These are phyloP conservation scores for Amphipoea lucens DNA, from an alignment of 2,888 invertebrate species.

Conservation along the genomic window DNA sequence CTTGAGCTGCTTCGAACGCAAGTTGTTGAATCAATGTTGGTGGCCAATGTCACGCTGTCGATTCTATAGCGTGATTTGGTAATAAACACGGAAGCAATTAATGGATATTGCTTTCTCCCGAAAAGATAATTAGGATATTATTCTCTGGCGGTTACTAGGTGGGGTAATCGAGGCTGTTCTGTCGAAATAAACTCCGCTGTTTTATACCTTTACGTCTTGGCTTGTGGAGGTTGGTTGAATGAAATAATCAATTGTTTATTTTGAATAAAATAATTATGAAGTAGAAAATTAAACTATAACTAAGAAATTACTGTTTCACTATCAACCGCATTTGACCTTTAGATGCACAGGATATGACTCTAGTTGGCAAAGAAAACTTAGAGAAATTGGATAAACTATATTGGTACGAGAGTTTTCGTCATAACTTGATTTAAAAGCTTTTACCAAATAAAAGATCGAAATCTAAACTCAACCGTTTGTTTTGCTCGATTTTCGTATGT, in stretches of 20 bases:
- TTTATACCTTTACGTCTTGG: background rate
- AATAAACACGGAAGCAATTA: slow-evolving; percentile 4
- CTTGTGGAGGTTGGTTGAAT: background rate
- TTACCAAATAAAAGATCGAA: slow-evolving; percentile 46
- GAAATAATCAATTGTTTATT: background rate
- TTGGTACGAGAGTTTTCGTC: slow-evolving; percentile 29
- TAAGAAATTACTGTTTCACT: background rate
- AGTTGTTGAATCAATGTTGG: slow-evolving; percentile 25
- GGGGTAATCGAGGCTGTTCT: too few relatives aligned
- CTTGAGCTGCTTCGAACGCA: slow-evolving; percentile 10
- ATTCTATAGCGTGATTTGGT: background rate
- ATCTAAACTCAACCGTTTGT: slow-evolving; percentile 46
- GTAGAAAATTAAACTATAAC: background rate
- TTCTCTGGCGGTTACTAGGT: background rate
- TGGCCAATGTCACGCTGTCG: slow-evolving; percentile 9
- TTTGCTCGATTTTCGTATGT: slow-evolving; percentile 51
- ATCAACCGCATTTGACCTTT: slow-evolving; percentile 1
- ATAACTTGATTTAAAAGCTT: slow-evolving; percentile 48
- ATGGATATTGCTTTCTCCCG: background rate
- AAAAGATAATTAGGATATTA: slow-evolving; percentile 3
- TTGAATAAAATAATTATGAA: background rate
- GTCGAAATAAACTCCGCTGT: background rate
- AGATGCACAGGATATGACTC: slow-evolving; percentile 1
- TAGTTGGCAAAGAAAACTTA: slow-evolving; percentile 12
- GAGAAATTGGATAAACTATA: slow-evolving; percentile 17